Percentiles rank a stretch among this genome's conserved stretches.
Evolutionary conservation across 1,140 invertebrate genomes (phyloP).

Genomic region (Bilobella aurantiaca): DNA sequence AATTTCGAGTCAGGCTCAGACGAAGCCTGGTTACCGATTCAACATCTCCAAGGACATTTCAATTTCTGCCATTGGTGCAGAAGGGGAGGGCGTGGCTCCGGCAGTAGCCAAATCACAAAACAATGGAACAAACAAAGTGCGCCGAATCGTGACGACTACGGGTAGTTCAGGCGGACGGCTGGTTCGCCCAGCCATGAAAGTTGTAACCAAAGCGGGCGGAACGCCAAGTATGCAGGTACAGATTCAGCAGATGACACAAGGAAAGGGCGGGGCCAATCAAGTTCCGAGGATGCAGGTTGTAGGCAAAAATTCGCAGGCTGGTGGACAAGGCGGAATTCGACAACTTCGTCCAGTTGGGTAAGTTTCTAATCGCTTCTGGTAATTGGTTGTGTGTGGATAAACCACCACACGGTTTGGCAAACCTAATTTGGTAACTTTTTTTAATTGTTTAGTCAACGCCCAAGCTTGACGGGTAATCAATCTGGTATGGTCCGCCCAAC

Average conservation of each 20-base stretch:
- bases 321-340: not conserved
- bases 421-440: too few species aligned
- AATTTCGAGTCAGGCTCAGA: constrained; percentile 18
- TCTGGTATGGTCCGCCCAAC: not conserved
- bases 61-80: constrained; percentile 28
- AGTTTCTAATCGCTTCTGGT: not conserved
- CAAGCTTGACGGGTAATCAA: not conserved
- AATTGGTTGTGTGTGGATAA: too few species aligned
- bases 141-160: not conserved
- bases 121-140: not conserved
- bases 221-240: not conserved
- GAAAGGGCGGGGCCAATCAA: not conserved
- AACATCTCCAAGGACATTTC: constrained; percentile 35
- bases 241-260: constrained; percentile 1
- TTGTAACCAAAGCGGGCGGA: too few species aligned
- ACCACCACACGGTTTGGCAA: too few species aligned
- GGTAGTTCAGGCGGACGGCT: not conserved
- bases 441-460: not conserved
- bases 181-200: not conserved
- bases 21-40: constrained; percentile 31
- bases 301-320: too few species aligned
- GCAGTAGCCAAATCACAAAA: not conserved
- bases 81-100: constrained; percentile 1
- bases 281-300: not conserved
- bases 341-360: not conserved